Evolutionary conservation across 2,888 invertebrate species (phyloP).

Genomic region (Nomada fucata): DNA sequence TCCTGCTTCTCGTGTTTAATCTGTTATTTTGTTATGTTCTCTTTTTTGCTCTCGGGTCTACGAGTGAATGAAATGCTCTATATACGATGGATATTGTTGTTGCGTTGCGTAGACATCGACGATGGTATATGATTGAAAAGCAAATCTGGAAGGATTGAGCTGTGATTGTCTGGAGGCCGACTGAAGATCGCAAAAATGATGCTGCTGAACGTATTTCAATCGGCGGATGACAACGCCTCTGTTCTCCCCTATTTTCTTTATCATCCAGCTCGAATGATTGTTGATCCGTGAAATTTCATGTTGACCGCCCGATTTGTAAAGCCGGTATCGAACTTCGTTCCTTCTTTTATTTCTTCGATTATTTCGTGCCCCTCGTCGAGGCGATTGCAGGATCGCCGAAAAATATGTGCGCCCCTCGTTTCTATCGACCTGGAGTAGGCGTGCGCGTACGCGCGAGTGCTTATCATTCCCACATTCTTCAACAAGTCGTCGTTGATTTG

Average conservation of each 20-base stretch:
- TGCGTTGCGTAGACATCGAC: constrained; percentile 33
- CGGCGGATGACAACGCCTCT: too few species aligned
- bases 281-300: constrained; percentile 3
- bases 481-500: not conserved
- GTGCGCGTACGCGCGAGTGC: constrained; percentile 14
- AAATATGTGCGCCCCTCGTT: not conserved
- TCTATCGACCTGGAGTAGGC: constrained; percentile 20
- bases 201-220: not conserved
- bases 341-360: not conserved
- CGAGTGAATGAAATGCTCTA: constrained; percentile 1
- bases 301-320: not conserved
- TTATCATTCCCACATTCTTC: not conserved
- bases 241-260: too few species aligned
- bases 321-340: not conserved
- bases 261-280: too few species aligned
- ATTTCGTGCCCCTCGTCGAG: not conserved
- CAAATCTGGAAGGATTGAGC: constrained; percentile 33
- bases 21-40: not conserved
- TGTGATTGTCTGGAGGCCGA: constrained; percentile 17
- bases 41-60: not conserved
- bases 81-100: constrained; percentile 9
- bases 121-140: constrained; percentile 34
- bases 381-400: not conserved
- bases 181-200: constrained; percentile 7
- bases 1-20: not conserved